Percentiles rank a stretch among this genome's conserved stretches.
These are phyloP conservation scores for Drosophila subobscura DNA, from an alignment of 1,140 invertebrate genomes.

Conservation along the genomic window DNA sequence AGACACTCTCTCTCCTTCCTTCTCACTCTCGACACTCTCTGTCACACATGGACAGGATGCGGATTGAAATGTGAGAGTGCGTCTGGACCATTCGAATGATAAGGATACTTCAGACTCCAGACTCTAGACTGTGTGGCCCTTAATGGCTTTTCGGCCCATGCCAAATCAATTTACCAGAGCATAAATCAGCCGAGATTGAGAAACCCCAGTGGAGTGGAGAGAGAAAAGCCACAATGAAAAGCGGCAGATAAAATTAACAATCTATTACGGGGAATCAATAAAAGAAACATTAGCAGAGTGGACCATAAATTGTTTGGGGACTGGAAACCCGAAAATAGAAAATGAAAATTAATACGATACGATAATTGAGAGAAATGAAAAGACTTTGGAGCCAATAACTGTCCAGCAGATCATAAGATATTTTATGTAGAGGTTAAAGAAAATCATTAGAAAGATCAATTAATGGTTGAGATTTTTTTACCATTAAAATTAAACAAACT, in stretches of 20 bases:
- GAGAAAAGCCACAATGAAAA: conserved; percentile 6
- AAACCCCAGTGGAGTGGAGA: conserved; percentile 46
- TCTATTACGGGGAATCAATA: conserved; percentile 58
- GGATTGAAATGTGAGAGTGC: conserved; percentile 5
- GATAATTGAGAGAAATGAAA: conserved; percentile 45
- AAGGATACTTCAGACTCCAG: conserved; percentile 53
- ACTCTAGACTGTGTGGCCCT: conserved; percentile 50
- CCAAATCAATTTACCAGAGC: conserved; percentile 69
- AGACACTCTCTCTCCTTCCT: too few relatives aligned
- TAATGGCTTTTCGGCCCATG: conserved; percentile 48
- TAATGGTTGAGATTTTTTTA: conserved; percentile 8
- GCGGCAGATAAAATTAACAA: conserved; percentile 57
- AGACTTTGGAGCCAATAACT: conserved; percentile 7
- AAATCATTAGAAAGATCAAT: conserved; percentile 24
- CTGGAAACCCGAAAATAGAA: conserved; percentile 29
- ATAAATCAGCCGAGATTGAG: conserved; percentile 60
- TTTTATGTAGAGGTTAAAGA: conserved; percentile 10
- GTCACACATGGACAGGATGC: conserved; percentile 11
- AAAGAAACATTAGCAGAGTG: conserved; percentile 48
- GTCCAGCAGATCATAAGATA: background rate
- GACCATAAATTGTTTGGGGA: conserved; percentile 37
- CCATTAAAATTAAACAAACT: too few relatives aligned
- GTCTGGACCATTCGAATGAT: conserved; percentile 25
- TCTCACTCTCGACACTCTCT: conserved; percentile 25
- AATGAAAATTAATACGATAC: conserved; percentile 41